These are phyloP conservation scores for Heliconius erato DNA, from an alignment of 2,888 invertebrate genomes.

Conservation along the genomic window DNA sequence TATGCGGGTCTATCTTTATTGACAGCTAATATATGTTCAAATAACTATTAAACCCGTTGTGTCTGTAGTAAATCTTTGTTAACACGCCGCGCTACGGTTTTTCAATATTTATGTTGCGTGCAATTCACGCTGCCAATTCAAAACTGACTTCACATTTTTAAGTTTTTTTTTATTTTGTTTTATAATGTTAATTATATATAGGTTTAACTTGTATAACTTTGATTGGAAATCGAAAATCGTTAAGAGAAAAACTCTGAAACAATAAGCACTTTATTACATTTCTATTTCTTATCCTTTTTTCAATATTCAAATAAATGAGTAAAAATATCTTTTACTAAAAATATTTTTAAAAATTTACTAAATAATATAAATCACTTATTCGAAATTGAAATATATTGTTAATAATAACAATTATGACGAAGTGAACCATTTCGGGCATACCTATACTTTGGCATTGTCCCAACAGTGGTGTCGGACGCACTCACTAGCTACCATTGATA, in stretches of 20 bases:
- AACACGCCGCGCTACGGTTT: slow-evolving; percentile 65
- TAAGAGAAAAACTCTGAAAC: no score
- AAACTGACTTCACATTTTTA: slow-evolving; percentile 46
- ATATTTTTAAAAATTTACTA: no score
- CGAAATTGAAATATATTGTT: neutral
- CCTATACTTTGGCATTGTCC: slow-evolving; percentile 68
- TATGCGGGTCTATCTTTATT: slow-evolving; percentile 76
- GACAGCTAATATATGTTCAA: slow-evolving; percentile 74
- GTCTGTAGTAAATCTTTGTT: slow-evolving; percentile 74
- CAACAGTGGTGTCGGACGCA: slow-evolving; percentile 70
- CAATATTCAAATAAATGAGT: neutral
- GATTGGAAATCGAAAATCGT: neutral
- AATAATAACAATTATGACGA: slow-evolving; percentile 46
- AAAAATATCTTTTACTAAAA: no score
- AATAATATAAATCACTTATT: neutral
- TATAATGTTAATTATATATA: slow-evolving; percentile 36
- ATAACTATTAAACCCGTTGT: slow-evolving; percentile 69
- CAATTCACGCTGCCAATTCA: slow-evolving; percentile 64
- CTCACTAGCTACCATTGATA: slow-evolving; percentile 60
- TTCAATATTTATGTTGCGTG: slow-evolving; percentile 74
- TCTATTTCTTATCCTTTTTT: neutral
- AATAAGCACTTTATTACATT: neutral
- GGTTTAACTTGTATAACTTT: neutral
- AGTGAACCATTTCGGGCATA: slow-evolving; percentile 56
- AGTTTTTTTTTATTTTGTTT: slow-evolving; percentile 40